Evolutionary conservation across 1,140 invertebrate species (phyloP).

Genomic region (Rhyacophila brunnea): DNA sequence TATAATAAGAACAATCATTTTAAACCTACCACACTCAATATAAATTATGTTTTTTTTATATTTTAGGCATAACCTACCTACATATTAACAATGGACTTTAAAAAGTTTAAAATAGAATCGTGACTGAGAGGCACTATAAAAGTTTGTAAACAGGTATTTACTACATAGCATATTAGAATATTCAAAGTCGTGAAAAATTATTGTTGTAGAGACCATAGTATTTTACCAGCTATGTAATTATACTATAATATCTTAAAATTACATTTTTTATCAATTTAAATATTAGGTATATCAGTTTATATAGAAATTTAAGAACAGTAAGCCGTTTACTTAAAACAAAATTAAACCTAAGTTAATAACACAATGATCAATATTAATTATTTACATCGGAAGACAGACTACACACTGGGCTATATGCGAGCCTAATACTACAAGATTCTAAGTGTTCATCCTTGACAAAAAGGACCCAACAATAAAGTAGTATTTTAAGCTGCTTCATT

Average conservation of each 20-base stretch:
- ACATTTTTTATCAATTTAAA: conserved; percentile 17
- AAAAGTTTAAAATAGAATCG: conserved; percentile 50
- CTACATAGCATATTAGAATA: conserved; percentile 33
- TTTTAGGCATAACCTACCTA: conserved; percentile 8
- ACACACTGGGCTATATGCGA: no score
- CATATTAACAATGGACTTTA: conserved; percentile 32
- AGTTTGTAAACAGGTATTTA: conserved; percentile 38
- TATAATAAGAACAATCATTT: no score
- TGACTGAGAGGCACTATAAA: conserved; percentile 58
- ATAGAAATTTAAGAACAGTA: neutral
- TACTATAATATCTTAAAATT: conserved; percentile 25
- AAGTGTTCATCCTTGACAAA: no score
- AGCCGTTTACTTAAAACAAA: conserved; percentile 2
- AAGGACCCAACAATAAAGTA: no score
- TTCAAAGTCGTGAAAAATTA: conserved; percentile 32
- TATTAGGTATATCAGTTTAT: conserved; percentile 10
- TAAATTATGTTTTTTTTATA: neutral
- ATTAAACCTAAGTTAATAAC: conserved; percentile 11
- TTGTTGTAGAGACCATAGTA: conserved; percentile 29
- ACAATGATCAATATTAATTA: neutral
- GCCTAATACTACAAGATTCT: no score
- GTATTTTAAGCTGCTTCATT: no score
- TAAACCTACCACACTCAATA: neutral
- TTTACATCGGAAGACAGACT: no score
- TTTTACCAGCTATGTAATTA: conserved; percentile 27